Conservation (phyloP, 2,888 invertebrate genomes). For the Phortica magna region DNA sequence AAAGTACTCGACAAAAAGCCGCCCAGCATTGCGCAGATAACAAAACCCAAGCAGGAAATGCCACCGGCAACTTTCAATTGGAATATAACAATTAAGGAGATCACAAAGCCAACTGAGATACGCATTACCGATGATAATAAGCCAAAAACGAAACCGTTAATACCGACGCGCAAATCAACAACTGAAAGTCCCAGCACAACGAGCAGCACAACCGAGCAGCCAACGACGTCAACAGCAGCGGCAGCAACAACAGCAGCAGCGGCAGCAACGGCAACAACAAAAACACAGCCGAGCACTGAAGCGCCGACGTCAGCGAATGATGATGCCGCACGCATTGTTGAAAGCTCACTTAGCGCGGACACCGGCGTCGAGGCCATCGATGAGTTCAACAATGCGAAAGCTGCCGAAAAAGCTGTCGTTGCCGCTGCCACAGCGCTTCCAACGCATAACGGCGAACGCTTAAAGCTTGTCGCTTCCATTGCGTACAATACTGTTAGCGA, state of each 20-base stretch:
- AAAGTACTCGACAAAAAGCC: conserved; percentile 63
- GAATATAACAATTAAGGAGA: conserved; percentile 77
- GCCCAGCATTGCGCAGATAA: conserved; percentile 48
- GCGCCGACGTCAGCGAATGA: conserved; percentile 23
- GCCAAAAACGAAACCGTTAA: conserved; percentile 54
- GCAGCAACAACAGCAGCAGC: conserved; percentile 43
- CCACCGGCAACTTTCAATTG: conserved; percentile 65
- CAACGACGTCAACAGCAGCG: conserved; percentile 35
- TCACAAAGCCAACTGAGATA: conserved; percentile 76
- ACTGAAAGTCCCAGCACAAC: conserved; percentile 45
- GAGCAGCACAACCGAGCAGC: conserved; percentile 48
- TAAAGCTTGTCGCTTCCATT: conserved; percentile 71
- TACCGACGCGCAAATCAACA: conserved; percentile 67
- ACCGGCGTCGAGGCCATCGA: conserved; percentile 39
- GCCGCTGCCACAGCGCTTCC: conserved; percentile 7
- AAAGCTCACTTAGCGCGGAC: conserved; percentile 49
- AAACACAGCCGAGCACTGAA: neutral
- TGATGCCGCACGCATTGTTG: conserved; percentile 3
- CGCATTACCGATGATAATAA: conserved; percentile 76
- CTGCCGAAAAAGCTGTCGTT: conserved; percentile 50
- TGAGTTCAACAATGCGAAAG: conserved; percentile 6
- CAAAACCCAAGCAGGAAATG: conserved; percentile 40
- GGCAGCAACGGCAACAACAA: conserved; percentile 37
- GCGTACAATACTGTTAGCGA: conserved; percentile 56
- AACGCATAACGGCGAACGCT: conserved; percentile 63